phyloP scores from a whole-genome alignment of 2,888 invertebrate species.

The Plusia festucae region DNA sequence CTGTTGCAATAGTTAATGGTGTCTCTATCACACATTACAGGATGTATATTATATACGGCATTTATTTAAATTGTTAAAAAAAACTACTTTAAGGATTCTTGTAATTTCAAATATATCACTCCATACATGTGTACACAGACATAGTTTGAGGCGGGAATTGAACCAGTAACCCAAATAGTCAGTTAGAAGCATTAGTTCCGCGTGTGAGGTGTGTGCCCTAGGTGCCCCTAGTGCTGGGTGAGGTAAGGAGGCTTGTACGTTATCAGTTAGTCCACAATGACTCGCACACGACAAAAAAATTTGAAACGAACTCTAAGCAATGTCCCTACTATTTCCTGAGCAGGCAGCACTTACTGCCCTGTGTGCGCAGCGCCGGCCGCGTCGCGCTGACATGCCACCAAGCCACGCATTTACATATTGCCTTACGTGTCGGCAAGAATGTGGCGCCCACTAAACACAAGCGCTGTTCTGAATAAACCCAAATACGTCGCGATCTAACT shows the following conservation, averaged over 20 bases:
- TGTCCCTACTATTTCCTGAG: not conserved
- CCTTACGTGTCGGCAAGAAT: constrained; percentile 32
- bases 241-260: no score
- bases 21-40: not conserved
- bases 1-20: not conserved
- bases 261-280: no score
- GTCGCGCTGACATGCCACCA: constrained; percentile 2
- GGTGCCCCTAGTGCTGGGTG: no score
- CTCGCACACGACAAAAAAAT: not conserved
- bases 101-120: not conserved
- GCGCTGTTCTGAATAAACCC: constrained; percentile 26
- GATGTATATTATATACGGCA: not conserved
- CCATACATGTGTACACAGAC: not conserved
- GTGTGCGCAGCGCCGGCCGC: not conserved
- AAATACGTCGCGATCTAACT: constrained; percentile 22
- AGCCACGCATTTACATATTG: constrained; percentile 40
- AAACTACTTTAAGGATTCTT: not conserved
- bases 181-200: no score
- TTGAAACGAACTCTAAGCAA: not conserved
- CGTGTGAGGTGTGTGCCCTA: no score
- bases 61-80: not conserved
- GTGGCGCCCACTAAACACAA: constrained; percentile 26
- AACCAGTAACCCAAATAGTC: not conserved
- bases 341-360: not conserved
- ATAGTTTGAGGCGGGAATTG: not conserved